Evolutionary conservation across 2,888 invertebrate genomes (phyloP), one percentile per base, ranked within the genome.

Genomic region (Agrilus mali): DNA sequence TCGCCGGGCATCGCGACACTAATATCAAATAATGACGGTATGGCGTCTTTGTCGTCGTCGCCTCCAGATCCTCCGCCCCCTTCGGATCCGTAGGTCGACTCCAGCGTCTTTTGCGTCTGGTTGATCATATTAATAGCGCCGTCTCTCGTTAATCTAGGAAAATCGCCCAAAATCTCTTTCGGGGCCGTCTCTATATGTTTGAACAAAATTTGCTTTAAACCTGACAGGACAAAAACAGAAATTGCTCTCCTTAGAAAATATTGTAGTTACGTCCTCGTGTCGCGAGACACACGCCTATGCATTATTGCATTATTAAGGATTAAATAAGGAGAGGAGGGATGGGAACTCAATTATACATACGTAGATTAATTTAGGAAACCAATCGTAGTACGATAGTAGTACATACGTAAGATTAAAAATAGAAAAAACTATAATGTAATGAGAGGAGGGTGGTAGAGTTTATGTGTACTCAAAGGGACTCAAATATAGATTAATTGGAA

Each of bases 121-220:
- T 68, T 67, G 50, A 75, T 68, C 59, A 71, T 66, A 36, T 58
- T 60, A 52, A 74, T 63, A 1, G 87, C 86, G 48, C 81, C 80
- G 56, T 88, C 86, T 46, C 87, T 74, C 53, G 81, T 84, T 49
- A 89, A 70, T 45, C 90, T 72, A 36, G 89, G 88, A 56, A 89
- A 90, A 60, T 87, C 86, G n/a, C 90, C 89, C 42, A 90, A 71
- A 56, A 90, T 88, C 67, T 90, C 89, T 65, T 89, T 87, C 2
- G 90, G 90, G 1, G 89, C 89, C 1, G 88, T 86, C 67, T 90
- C 90, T 60, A 90, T 80, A 64, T 90, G 90, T 71, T 79, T 72
- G 47, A 72, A 64, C 32, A 72, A 56, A 47, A 73, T 65, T 50
- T 65, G 65, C 50, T 60, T 62, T 43, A 65, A 51, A 40, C 58